These are phyloP conservation scores for Caenorhabditis remanei DNA, from an alignment of 1,140 invertebrate species.

Conservation along the genomic window DNA sequence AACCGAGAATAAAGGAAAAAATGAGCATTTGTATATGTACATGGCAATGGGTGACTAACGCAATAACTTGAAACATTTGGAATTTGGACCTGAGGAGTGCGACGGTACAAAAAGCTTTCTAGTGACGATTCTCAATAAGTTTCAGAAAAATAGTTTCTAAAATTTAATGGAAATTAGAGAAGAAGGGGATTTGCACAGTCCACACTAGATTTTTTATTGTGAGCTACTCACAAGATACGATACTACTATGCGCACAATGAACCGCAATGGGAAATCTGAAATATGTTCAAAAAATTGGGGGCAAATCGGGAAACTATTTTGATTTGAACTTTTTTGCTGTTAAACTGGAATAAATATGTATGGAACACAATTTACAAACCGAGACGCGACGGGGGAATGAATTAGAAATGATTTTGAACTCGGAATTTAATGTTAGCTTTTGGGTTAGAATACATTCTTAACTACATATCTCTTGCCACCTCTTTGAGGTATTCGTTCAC, in stretches of 20 bases:
- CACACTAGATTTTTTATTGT: background rate
- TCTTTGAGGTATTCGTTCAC: conserved; percentile 13
- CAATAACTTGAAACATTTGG: conserved; percentile 17
- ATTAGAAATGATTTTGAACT: background rate
- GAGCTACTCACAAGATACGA: conserved; percentile 18
- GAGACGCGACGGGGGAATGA: background rate
- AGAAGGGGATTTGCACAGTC: conserved; percentile 10
- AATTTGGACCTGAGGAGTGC: conserved; percentile 50
- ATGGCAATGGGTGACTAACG: background rate
- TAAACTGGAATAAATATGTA: background rate
- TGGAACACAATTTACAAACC: background rate
- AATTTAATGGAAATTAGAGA: background rate
- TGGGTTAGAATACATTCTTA: too few species aligned
- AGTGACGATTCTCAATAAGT: background rate
- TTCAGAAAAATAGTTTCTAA: background rate
- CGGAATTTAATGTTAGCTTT: background rate
- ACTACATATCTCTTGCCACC: background rate
- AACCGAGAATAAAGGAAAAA: background rate
- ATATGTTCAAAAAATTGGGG: background rate
- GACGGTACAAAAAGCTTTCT: conserved; percentile 33
- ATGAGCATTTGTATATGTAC: too few species aligned
- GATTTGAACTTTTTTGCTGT: background rate
- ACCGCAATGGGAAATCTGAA: background rate
- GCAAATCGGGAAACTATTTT: background rate
- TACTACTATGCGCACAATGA: background rate